A percentile compares a stretch with the other conserved stretches of the same genome.
Conservation (phyloP, 1,140 invertebrate species). For the Asobara japonica region DNA sequence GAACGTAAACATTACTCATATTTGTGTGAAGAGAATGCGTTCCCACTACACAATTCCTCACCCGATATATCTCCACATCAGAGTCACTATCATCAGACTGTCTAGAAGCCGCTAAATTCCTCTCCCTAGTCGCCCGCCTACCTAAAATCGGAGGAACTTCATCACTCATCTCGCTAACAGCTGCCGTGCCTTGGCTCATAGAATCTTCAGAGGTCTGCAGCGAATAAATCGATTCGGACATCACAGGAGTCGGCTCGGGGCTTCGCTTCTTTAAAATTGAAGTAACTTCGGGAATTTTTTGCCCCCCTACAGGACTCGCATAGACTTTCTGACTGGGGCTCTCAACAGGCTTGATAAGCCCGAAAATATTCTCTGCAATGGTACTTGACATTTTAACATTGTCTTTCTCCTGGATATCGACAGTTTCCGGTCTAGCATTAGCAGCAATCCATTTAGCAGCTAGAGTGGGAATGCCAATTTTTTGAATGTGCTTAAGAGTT, state of each 20-base stretch:
- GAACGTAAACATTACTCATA: slow-evolving; percentile 28
- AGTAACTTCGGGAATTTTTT: slow-evolving; percentile 64
- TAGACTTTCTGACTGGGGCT: slow-evolving; percentile 44
- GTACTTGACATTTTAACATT: slow-evolving; percentile 47
- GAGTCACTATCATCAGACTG: slow-evolving; percentile 69
- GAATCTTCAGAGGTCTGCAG: slow-evolving; percentile 69
- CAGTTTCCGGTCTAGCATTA: slow-evolving; percentile 68
- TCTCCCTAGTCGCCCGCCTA: slow-evolving; percentile 71
- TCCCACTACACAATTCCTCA: slow-evolving; percentile 38
- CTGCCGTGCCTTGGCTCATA: slow-evolving; percentile 66
- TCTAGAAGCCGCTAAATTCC: slow-evolving; percentile 52
- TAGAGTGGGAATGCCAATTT: slow-evolving; percentile 71
- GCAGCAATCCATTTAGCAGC: slow-evolving; percentile 71
- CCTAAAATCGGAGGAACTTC: slow-evolving; percentile 71
- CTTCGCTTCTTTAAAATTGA: slow-evolving; percentile 70
- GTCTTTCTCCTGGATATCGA: slow-evolving; percentile 49
- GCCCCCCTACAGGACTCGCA: slow-evolving; percentile 40
- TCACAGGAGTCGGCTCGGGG: slow-evolving; percentile 65
- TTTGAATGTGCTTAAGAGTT: slow-evolving; percentile 74
- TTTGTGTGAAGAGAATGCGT: neutral
- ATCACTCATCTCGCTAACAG: slow-evolving; percentile 73
- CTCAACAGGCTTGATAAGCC: slow-evolving; percentile 61
- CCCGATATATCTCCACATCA: slow-evolving; percentile 67
- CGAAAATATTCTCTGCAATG: slow-evolving; percentile 61
- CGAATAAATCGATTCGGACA: slow-evolving; percentile 61